Percentiles rank a stretch among this genome's conserved stretches.
Conservation (phyloP, 2,888 invertebrate species). For the Drosophila subsilvestris region DNA sequence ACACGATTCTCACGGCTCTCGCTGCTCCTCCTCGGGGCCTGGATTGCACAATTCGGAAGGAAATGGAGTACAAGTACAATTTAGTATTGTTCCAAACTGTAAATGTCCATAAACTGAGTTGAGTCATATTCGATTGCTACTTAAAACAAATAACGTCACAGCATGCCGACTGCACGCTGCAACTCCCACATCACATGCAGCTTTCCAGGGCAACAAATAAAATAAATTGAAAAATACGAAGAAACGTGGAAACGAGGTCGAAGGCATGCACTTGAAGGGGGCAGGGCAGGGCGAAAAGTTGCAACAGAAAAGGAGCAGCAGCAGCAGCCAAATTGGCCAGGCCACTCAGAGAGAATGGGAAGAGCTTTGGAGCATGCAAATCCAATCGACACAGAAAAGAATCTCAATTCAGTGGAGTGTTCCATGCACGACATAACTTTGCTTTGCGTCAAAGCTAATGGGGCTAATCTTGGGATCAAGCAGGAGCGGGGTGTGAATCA, state of each 20-base stretch:
- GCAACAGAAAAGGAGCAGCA: slow-evolving; percentile 4
- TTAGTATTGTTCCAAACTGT: slow-evolving; percentile 68
- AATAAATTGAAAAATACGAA: not conserved
- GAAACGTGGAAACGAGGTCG: not conserved
- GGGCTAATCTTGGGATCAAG: no score
- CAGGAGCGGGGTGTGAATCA: no score
- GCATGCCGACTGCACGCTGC: slow-evolving; percentile 14
- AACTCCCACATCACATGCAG: not conserved
- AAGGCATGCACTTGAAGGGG: slow-evolving; percentile 12
- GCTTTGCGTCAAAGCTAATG: no score
- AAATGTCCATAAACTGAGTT: slow-evolving; percentile 55
- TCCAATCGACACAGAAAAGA: slow-evolving; percentile 25
- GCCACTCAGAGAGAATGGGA: slow-evolving; percentile 35
- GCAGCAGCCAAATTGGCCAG: slow-evolving; percentile 9
- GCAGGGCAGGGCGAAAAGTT: not conserved
- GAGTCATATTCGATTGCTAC: slow-evolving; percentile 37
- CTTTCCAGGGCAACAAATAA: not conserved
- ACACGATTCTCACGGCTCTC: slow-evolving; percentile 20
- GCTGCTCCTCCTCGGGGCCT: slow-evolving; percentile 28
- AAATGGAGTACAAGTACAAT: slow-evolving; percentile 14
- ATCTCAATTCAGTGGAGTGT: not conserved
- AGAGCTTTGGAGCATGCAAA: slow-evolving; percentile 47
- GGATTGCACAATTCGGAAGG: slow-evolving; percentile 22
- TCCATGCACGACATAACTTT: no score
- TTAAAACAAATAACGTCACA: slow-evolving; percentile 23